phyloP scores from a whole-genome alignment of 2,888 invertebrate genomes.

The Volucella bombylans region DNA sequence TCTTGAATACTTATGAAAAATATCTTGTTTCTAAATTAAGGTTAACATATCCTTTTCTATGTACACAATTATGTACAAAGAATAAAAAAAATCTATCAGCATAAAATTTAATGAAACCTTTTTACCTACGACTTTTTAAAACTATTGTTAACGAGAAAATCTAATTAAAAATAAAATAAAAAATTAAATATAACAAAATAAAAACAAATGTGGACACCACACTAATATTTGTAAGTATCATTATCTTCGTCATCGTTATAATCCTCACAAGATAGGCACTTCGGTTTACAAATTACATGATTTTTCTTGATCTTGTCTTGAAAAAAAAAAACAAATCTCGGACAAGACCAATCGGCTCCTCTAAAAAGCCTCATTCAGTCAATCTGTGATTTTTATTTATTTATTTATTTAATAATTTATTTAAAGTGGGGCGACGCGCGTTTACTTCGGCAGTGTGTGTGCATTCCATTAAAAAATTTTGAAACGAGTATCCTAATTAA shows the following conservation, averaged over 20 bases:
- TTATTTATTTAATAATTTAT: slow-evolving; percentile 11
- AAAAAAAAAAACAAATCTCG: not conserved
- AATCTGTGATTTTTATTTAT: slow-evolving; percentile 50
- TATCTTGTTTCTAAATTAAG: slow-evolving; percentile 38
- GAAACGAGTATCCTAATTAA: slow-evolving; percentile 24
- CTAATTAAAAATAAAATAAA: not conserved
- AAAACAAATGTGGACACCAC: slow-evolving; percentile 45
- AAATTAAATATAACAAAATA: slow-evolving; percentile 24
- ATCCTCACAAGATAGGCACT: slow-evolving; percentile 67
- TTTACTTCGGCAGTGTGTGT: slow-evolving; percentile 50
- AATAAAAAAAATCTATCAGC: slow-evolving; percentile 17
- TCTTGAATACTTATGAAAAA: slow-evolving; percentile 32
- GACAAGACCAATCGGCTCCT: slow-evolving; percentile 37
- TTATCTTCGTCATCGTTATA: slow-evolving; percentile 26
- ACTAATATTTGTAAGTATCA: slow-evolving; percentile 29
- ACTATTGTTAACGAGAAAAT: not conserved
- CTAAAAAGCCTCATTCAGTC: slow-evolving; percentile 44
- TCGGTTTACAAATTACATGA: slow-evolving; percentile 56
- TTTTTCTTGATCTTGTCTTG: slow-evolving; percentile 21
- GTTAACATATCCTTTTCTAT: slow-evolving; percentile 33
- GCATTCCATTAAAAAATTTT: slow-evolving; percentile 14
- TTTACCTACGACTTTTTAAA: slow-evolving; percentile 40
- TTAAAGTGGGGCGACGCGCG: slow-evolving; percentile 46
- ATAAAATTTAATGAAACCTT: slow-evolving; percentile 45
- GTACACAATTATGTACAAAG: slow-evolving; percentile 55